Evolutionary conservation across 2,113 vertebrate genomes (phyloP), one percentile per base, ranked within the genome.

Genomic region (Abramis brama): DNA sequence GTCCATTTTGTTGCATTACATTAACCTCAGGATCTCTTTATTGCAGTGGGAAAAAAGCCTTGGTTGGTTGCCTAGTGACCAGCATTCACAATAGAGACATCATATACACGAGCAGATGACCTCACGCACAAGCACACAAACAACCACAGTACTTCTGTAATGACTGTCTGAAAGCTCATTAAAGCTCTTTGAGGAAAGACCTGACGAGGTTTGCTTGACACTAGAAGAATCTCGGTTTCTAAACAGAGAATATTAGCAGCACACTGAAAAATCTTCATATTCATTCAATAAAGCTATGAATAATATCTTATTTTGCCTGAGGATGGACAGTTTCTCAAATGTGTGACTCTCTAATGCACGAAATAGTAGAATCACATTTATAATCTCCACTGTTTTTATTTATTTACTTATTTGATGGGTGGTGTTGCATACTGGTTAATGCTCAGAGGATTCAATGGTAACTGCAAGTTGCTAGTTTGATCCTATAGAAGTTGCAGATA

Each of bases 41-140:
- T 83, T 86, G 50, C 47, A 77, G 74, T 84, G 86, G 60, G 27
- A 87, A 84, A 89, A 50, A 64, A 89, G 90, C 87, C 86, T 86
- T 76, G 85, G 62, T 6, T 84, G 1, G 91, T 95, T 93, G 93
- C 94, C 84, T 93, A 91, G 93, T 90, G 90, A 94, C 92, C 62
- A 74, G 59, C 12, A 45, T 84, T 79, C 85, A 71, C 84, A 64
- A 25, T 25, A 78, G 60, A 87, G 79, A 79, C 36, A 62, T 59
- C 10, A 57, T 73, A 60, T 27, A 73, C 59, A 79, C 57, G 73
- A 73, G 33, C 47, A 73, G 33, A 25, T 59, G 45, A 74, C 74
- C 80, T 83, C 64, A 66, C 33, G 1, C 60, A 52, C 30, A n/a
- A 4, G 27, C 30, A 6, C 45, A 27, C 82, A 77, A 88, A 82